Evolutionary conservation across 2,888 invertebrate species (phyloP).

Genomic region (Tolmerus cingulatus): DNA sequence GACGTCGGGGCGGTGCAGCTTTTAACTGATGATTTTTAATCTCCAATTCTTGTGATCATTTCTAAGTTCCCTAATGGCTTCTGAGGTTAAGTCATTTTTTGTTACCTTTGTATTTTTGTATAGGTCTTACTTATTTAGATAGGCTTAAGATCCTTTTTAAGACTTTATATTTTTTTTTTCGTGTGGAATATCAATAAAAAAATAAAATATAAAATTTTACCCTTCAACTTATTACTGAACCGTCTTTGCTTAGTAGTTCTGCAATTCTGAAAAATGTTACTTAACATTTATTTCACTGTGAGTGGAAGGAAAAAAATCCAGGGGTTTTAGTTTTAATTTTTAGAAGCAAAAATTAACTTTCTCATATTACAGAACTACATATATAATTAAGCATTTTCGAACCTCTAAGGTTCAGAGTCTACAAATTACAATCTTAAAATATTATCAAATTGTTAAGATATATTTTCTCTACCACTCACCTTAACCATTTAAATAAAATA

Average conservation of each 20-base stretch:
- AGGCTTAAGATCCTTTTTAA: background rate
- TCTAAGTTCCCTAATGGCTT: slow-evolving; percentile 31
- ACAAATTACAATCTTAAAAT: too few relatives aligned
- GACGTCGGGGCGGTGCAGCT: slow-evolving; percentile 4
- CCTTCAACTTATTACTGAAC: background rate
- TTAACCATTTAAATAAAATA: background rate
- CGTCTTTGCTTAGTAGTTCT: background rate
- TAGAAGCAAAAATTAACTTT: too few relatives aligned
- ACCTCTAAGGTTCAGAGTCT: too few relatives aligned
- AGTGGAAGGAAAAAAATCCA: too few relatives aligned
- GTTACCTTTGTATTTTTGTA: slow-evolving; percentile 37
- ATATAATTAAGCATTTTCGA: too few relatives aligned
- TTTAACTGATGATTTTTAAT: slow-evolving; percentile 13
- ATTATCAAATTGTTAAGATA: too few relatives aligned
- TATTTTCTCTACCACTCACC: background rate
- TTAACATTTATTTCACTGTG: background rate
- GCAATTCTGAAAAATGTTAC: background rate
- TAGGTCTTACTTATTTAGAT: background rate
- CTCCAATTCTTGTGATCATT: slow-evolving; percentile 27
- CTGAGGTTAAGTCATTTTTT: slow-evolving; percentile 4
- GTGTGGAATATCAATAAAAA: background rate
- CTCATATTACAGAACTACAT: too few relatives aligned
- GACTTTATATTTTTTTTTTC: background rate
- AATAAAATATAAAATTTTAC: background rate
- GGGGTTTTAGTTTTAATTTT: too few relatives aligned